Evolutionary conservation across 2,797 vertebrate genomes (phyloP).

Genomic region (Chiloscyllium punctatum): DNA sequence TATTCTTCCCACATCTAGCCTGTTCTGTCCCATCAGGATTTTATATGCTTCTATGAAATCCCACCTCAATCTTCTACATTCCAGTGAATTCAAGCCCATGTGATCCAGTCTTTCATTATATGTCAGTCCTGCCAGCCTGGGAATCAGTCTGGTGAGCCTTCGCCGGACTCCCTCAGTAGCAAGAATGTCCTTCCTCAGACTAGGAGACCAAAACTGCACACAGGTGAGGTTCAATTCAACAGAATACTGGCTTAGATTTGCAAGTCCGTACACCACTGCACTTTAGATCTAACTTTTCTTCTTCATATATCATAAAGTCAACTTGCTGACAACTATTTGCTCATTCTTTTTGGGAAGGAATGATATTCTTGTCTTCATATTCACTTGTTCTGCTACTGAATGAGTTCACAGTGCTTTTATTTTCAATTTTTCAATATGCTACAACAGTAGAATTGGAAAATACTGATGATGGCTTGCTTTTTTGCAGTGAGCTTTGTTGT

Average conservation of each 20-base stretch:
- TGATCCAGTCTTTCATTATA: too few species aligned
- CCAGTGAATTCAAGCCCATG: too few species aligned
- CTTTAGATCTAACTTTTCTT: background rate
- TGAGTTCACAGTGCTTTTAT: background rate
- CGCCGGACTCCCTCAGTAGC: too few species aligned
- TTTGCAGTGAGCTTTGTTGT: background rate
- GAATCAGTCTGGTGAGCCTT: too few species aligned
- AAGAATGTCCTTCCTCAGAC: too few species aligned
- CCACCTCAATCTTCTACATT: too few species aligned
- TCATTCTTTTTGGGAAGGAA: background rate
- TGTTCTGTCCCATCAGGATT: too few species aligned
- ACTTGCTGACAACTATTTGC: background rate
- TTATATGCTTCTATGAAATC: too few species aligned
- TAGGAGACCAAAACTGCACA: too few species aligned
- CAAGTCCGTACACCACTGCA: background rate
- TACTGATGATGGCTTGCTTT: background rate
- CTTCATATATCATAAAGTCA: background rate
- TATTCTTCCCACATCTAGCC: too few species aligned
- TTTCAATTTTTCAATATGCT: background rate
- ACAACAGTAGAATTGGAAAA: background rate
- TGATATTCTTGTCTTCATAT: background rate
- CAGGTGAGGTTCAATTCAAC: too few species aligned
- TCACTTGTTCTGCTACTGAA: background rate
- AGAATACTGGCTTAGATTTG: background rate
- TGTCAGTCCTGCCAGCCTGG: too few species aligned